These are phyloP conservation scores for Drepanosiphum platanoidis DNA, from an alignment of 2,888 invertebrate genomes.

Conservation along the genomic window DNA sequence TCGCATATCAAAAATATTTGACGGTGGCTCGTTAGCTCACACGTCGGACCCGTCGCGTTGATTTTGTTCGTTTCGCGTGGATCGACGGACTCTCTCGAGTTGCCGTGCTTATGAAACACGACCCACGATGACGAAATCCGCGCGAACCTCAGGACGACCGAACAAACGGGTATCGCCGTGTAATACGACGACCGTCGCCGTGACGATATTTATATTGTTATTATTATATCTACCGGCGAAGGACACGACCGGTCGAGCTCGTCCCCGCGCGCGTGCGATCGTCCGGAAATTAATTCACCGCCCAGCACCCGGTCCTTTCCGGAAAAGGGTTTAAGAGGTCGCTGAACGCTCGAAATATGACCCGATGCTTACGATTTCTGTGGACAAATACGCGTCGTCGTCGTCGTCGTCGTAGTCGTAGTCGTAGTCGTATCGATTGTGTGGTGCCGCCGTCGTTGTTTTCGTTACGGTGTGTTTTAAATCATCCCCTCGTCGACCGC, in stretches of 20 bases:
- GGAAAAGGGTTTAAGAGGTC: slow-evolving; percentile 1
- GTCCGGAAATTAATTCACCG: slow-evolving; percentile 36
- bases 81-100: too few species aligned
- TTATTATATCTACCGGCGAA: not conserved
- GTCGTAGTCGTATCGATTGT: slow-evolving; percentile 11
- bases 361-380: slow-evolving; percentile 8
- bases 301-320: not conserved
- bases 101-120: not conserved
- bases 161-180: not conserved
- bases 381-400: not conserved
- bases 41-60: too few species aligned
- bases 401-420: too few species aligned
- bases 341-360: not conserved
- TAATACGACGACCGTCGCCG: not conserved
- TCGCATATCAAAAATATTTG: too few species aligned
- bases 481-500: not conserved
- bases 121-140: not conserved
- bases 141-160: not conserved
- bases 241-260: too few species aligned
- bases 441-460: not conserved
- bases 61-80: too few species aligned
- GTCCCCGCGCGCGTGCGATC: not conserved
- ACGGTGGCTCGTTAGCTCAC: too few species aligned
- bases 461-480: not conserved
- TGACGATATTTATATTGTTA: not conserved